Percentiles rank a stretch among this genome's conserved stretches.
phyloP scores from a whole-genome alignment of 2,113 vertebrate species.

The Callocephalon fimbriatum region DNA sequence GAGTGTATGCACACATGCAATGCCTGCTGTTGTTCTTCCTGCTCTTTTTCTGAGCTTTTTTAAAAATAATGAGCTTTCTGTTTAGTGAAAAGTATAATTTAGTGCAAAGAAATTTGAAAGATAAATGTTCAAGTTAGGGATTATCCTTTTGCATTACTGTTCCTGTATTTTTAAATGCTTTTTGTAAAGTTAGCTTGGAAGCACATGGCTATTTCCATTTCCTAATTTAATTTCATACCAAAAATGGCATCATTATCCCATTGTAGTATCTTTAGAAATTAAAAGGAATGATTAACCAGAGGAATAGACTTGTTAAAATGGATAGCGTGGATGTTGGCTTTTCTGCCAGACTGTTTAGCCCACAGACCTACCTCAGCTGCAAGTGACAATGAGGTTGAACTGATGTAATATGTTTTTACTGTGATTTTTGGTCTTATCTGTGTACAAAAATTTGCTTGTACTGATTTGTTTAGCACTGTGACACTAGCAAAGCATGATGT shows the following conservation, averaged over 20 bases:
- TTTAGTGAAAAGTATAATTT: not conserved
- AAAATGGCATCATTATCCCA: not conserved
- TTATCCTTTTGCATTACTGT: not conserved
- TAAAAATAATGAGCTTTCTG: not conserved
- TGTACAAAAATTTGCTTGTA: not conserved
- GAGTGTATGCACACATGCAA: not conserved
- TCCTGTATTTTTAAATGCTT: not conserved
- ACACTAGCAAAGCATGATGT: not conserved
- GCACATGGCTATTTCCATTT: not conserved
- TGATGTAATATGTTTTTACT: not conserved
- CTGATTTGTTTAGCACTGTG: not conserved
- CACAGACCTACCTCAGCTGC: not conserved
- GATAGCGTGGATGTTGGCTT: not conserved
- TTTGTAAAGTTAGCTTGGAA: not conserved
- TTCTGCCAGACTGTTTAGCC: not conserved
- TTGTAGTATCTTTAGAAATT: not conserved
- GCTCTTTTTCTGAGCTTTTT: not conserved
- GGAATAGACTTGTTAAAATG: not conserved
- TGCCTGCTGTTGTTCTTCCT: not conserved
- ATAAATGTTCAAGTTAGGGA: not conserved
- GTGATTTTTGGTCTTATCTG: not conserved
- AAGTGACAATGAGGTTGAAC: not conserved
- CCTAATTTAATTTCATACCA: not conserved
- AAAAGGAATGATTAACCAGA: not conserved
- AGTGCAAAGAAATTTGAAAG: not conserved